Base-by-base conservation (phyloP, 92 coral and sea anemone species). In the Phenganax subtilis region DNA sequence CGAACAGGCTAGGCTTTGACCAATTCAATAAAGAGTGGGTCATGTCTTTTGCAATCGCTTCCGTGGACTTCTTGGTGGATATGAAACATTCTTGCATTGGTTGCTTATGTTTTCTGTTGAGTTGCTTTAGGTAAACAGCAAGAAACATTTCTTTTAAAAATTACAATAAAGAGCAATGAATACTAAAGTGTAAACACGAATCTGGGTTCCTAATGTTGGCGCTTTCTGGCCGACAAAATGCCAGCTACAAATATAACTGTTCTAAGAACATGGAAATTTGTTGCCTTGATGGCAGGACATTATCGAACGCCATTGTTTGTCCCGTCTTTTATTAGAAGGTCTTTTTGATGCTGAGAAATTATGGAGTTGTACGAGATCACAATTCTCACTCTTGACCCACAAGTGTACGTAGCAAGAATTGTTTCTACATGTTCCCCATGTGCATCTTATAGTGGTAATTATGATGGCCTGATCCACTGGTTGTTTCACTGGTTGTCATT, bases 191-290 rank as follows among this genome's bases (percentile, higher is more conserved):
- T 20, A 20, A 20, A 10, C 65, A 9, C 12, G 17, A 16, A 28
- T 68, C 29, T 80, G 88, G 72, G 84, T 58, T 10, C 77, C 87
- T 65, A 59, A 16, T 71, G 87, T 84, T 77, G 90, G 90, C 51
- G 85, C 90, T 57, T 84, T 87, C 76, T 75, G 81, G 70, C 88
- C 88, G 25, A 62, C 90, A 85, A 87, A 87, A 75, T 87, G 88
- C 66, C 84, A 14, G 51, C 89, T 76, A 74, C 88, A 87, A 60
- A 85, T 67, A 57, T 75, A 87, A 30, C 88, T 81, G 69, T 87
- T 88, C 74, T 84, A 80, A 54, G 84, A 79, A 80, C 84, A 80
- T 31, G 63, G 65, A 64, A 87, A 84, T 20, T 82, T 84, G 77
- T 88, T 84, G 31, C 87, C 83, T 78, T 86, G 80, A 67, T 86